phyloP scores from a whole-genome alignment of 2,113 vertebrate genomes.

The Argyrosomus japonicus region DNA sequence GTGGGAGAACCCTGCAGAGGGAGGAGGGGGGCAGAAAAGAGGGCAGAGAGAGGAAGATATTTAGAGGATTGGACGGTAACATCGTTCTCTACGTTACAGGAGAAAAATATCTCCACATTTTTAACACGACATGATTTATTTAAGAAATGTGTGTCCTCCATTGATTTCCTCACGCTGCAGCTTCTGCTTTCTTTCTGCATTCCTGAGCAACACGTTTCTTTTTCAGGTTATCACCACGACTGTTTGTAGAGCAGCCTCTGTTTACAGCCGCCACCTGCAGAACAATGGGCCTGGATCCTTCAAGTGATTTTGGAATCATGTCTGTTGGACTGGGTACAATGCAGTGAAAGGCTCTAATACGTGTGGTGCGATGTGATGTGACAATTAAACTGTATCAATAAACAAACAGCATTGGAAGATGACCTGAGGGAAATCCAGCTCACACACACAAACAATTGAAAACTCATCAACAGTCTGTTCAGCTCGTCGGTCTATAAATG shows the following conservation, averaged over 20 bases:
- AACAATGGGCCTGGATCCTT: too few relatives aligned
- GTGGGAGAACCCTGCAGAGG: constrained; percentile 94
- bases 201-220: neutral
- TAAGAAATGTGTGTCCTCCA: too few relatives aligned
- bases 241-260: neutral
- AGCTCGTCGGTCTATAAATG: too few relatives aligned
- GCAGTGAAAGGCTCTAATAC: neutral
- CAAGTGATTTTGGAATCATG: neutral
- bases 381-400: neutral
- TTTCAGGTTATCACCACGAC: neutral
- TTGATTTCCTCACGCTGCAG: too few relatives aligned
- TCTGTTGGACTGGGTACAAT: neutral
- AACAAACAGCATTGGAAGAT: neutral
- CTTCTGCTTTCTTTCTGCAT: neutral
- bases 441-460: neutral
- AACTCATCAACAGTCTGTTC: too few relatives aligned
- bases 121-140: neutral
- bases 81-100: neutral
- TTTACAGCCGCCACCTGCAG: neutral
- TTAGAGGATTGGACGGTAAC: neutral
- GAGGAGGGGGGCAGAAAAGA: neutral
- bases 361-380: neutral
- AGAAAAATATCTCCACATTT: neutral
- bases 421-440: neutral
- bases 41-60: neutral